Base-by-base conservation (phyloP, 1,140 invertebrate genomes). In the Eueides isabella region DNA sequence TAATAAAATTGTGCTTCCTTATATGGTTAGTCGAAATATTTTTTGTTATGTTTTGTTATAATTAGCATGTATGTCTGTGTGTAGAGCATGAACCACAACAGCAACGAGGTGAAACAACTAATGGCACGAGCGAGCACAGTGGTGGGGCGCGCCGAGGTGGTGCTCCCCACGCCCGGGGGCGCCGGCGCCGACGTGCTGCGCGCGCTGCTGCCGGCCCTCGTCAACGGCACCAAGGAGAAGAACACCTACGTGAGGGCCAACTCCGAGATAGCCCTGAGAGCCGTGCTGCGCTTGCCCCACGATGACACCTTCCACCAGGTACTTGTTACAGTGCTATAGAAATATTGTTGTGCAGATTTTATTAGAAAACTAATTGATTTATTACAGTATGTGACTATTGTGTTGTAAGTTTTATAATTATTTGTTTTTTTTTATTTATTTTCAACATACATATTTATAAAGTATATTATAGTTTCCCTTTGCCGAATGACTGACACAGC, bases 151-250 rank as follows among this genome's bases (percentile, higher is more conserved):
- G 97, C 38, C 98, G 93, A 84, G 91, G 94, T 83, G 94, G 72
- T 95, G 92, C 76, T 89, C 94, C 84, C 95, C 95, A 12, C 95
- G 96, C 30, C 97, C 91, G 88, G 97, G 95, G 94, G 67, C 94
- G 95, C 76, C 95, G 82, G 95, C 95, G 92, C 94, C 5, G 97
- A 97, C 80, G 88, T 98, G 71, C 93, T 98, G 35, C 97, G 96
- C 85, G 88, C 95, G 19, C 92, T 98, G 67, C 90, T 99, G 67
- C 98, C 98, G 6, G 97, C 97, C 93, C 93, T 99, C 72, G 98
- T 99, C 2, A 99, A 99, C 94, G 98, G 98, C 69, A 99, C 98
- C 26, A 99, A 99, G 93, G 98, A 99, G 93, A 99, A 99, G 92
- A 99, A 99, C 93, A 96, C 97, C 26, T 97, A 97, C 82, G 98